Base-by-base conservation (phyloP, 2,113 vertebrate species). In the Dipodomys spectabilis region DNA sequence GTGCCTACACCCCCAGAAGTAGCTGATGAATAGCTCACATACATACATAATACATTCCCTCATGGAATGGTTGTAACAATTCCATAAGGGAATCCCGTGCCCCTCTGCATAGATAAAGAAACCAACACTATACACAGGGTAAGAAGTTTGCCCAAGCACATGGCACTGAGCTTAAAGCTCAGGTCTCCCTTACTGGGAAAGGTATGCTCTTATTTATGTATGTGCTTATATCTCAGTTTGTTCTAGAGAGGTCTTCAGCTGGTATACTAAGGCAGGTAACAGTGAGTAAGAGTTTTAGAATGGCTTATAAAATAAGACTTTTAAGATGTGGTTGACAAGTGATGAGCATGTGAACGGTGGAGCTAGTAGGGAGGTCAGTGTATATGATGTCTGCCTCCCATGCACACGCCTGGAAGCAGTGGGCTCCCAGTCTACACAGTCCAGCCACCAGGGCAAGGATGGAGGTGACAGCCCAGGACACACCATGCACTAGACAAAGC, bases 401-500 rank as follows among this genome's bases (percentile, higher is more conserved):
- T 2, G 5, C 18, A 18, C 0, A 4, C 30, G 57, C n/a, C 64
- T 72, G 25, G 49, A 16, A 12, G 22, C 27, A 1, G 20, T 19
- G 30, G 27, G 16, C 4, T 28, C 16, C 28, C 1, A 13, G 62
- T 19, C 28, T 7, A 30, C 0, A 8, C 53, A 30, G 89, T 3
- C 1, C 2, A 7, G 39, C 30, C 6, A 19, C n/a, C 9, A 10
- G 0, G 16, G 72, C 12, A 10, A 32, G 23, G 44, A 3, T 1
- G 22, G 27, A 79, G 27, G 15, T 2, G 2, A 20, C 0, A 5
- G 35, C 19, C 13, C 57, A 11, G 1, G 10, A 32, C 30, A 15
- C 1, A 7, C 6, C 1, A 6, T 1, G 23, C 13, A 1, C 13
- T 12, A 16, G 23, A 35, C 2, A 2, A 28, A 28, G 10, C 0